These are phyloP conservation scores for Alcis repandata DNA, from an alignment of 2,888 invertebrate species.

Conservation along the genomic window DNA sequence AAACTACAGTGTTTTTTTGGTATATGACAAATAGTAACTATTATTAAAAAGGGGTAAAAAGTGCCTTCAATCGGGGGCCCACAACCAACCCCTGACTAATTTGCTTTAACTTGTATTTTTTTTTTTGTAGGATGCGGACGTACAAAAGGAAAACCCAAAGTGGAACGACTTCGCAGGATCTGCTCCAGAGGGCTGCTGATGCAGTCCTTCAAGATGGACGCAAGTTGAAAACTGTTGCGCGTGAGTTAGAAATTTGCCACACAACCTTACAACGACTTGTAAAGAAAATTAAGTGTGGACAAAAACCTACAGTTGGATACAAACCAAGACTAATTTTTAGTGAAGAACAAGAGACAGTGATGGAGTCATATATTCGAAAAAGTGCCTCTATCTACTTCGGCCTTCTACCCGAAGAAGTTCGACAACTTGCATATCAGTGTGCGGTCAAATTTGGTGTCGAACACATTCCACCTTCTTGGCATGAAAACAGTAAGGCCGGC, in stretches of 20 bases:
- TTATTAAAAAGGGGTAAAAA: slow-evolving; percentile 4
- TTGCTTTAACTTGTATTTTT: slow-evolving; percentile 2
- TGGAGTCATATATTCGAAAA: slow-evolving; percentile 11
- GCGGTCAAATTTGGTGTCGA: slow-evolving; percentile 3
- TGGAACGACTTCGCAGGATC: slow-evolving; percentile 1
- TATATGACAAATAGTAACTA: slow-evolving; percentile 5
- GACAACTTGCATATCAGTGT: slow-evolving; percentile 16
- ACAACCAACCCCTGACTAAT: slow-evolving; percentile 11
- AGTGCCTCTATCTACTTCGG: slow-evolving; percentile 13
- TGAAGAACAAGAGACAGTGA: slow-evolving; percentile 3
- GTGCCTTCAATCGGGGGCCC: slow-evolving; percentile 4
- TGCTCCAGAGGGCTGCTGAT: slow-evolving; percentile 4
- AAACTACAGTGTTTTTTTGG: slow-evolving; percentile 4
- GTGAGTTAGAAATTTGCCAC: slow-evolving; percentile 6
- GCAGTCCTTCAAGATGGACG: slow-evolving; percentile 3
- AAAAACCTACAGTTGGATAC: slow-evolving; percentile 16
- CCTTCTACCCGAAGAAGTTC: slow-evolving; percentile 5
- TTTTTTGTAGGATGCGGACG: background rate
- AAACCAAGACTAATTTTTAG: slow-evolving; percentile 6
- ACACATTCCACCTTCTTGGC: slow-evolving; percentile 32
- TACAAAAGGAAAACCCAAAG: background rate
- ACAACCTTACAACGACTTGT: slow-evolving; percentile 13
- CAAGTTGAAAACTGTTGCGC: slow-evolving; percentile 4
- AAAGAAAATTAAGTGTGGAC: slow-evolving; percentile 9
- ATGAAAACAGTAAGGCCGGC: slow-evolving; percentile 27